Conservation (phyloP, 1,140 invertebrate species). For the Rhyzopertha dominica region DNA sequence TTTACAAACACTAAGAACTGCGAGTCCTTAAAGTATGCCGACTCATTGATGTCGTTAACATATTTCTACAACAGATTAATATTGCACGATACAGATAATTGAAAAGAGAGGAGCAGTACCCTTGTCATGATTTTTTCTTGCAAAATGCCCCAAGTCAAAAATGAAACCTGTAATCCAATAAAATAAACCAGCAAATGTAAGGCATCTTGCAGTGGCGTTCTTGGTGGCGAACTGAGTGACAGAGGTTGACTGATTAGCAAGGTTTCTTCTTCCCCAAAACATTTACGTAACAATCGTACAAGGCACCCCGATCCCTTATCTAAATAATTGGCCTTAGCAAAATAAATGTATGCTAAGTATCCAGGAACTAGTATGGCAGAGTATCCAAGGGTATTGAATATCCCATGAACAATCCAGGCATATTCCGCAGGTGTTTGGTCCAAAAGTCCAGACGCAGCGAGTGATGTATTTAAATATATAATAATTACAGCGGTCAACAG, state of each 20-base stretch:
- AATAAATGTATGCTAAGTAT: constrained; percentile 78
- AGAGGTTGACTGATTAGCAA: constrained; percentile 33
- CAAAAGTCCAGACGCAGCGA: too few relatives aligned
- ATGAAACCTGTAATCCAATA: constrained; percentile 81
- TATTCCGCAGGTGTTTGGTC: constrained; percentile 49
- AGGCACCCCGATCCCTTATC: constrained; percentile 69
- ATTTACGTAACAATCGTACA: constrained; percentile 55
- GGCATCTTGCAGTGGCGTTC: constrained; percentile 52
- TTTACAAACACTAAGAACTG: constrained; percentile 96
- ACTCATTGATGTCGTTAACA: constrained; percentile 53
- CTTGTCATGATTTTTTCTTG: constrained; percentile 92
- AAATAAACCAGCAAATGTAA: constrained; percentile 74
- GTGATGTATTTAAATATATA: too few relatives aligned
- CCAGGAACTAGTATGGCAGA: constrained; percentile 82
- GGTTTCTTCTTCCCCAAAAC: constrained; percentile 54
- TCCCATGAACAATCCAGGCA: constrained; percentile 71
- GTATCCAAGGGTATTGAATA: constrained; percentile 85
- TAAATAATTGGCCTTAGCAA: constrained; percentile 73
- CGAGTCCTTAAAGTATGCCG: constrained; percentile 79
- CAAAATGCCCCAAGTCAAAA: constrained; percentile 89
- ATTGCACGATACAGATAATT: constrained; percentile 9
- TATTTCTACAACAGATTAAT: constrained; percentile 58
- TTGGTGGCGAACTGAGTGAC: constrained; percentile 30
- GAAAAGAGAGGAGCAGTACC: constrained; percentile 41
- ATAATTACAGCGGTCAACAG: too few relatives aligned